phyloP scores from a whole-genome alignment of 2,888 invertebrate species.

The Drosophila kokeensis region DNA sequence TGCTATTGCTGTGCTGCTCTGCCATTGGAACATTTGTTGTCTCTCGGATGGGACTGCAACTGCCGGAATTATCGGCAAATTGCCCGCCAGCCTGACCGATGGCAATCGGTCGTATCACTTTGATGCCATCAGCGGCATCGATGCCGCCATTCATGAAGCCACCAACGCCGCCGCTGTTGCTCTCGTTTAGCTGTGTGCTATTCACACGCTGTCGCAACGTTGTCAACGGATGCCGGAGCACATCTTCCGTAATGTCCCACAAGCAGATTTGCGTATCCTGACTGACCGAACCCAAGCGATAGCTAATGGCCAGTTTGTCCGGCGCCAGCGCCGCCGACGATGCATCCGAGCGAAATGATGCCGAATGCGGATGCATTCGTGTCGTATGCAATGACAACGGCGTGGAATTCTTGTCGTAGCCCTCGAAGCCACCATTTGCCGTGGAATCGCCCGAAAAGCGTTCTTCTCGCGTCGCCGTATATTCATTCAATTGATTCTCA shows the following conservation, averaged over 20 bases:
- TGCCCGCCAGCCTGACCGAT: slow-evolving; percentile 70
- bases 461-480: slow-evolving; percentile 69
- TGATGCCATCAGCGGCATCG: slow-evolving; percentile 81
- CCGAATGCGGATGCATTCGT: slow-evolving; percentile 82
- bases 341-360: slow-evolving; percentile 83
- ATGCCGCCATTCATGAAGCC: slow-evolving; percentile 82
- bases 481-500: slow-evolving; percentile 85
- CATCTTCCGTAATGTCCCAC: slow-evolving; percentile 99
- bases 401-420: slow-evolving; percentile 81
- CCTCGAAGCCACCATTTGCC: slow-evolving; percentile 82
- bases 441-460: slow-evolving; percentile 78
- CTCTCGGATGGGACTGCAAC: slow-evolving; percentile 77
- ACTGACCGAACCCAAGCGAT: slow-evolving; percentile 96
- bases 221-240: slow-evolving; percentile 90
- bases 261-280: slow-evolving; percentile 99
- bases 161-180: slow-evolving; percentile 23
- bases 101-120: slow-evolving; percentile 84
- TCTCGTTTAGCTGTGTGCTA: slow-evolving; percentile 78
- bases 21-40: slow-evolving; percentile 27
- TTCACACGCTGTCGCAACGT: slow-evolving; percentile 84
- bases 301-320: slow-evolving; percentile 88
- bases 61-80: slow-evolving; percentile 54
- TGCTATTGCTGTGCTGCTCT: slow-evolving; percentile 82
- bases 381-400: slow-evolving; percentile 80
- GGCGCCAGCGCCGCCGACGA: slow-evolving; percentile 83